Evolutionary conservation across 2,888 invertebrate genomes (phyloP), one percentile per base, ranked within the genome.

Genomic region (Nebria brevicollis): DNA sequence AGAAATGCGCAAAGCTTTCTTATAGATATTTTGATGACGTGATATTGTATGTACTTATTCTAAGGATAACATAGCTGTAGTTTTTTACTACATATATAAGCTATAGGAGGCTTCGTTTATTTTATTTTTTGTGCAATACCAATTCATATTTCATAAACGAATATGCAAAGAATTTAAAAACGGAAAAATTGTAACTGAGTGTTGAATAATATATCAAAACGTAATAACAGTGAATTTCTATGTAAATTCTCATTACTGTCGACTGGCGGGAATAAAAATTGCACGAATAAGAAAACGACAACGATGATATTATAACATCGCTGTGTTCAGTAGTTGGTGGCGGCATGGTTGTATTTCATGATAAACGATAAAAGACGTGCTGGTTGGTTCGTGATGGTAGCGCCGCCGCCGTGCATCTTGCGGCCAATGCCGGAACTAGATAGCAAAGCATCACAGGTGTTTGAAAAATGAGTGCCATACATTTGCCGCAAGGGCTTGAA

Each of bases 381-480:
- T 77, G 68, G 77, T 66, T 34, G 70, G 72, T 72, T 72, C 72
- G 77, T 72, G 34, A 70, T 70, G 70, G 25, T 5, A 26, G 70
- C 11, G 25, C 13, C 70, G 26, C 25, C 25, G 26, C 13, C 8
- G 70, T 70, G 34, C 70, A 68, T 70, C 20, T 34, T 70, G 70
- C 6, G 11, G 25, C 11, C 34, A 34, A 34, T 5, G 70, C 11
- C 20, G 70, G 13, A 54, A 54, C 13, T 73, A 72, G 78, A 26
- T 65, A 72, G 65, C 76, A 8, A 42, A n/a, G 76, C 76, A 41
- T 73, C 73, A 72, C 78, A 78, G 78, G 78, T 78, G 78, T 73
- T 78, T 78, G 78, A 78, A 73, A 78, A 78, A 78, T 78, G 78
- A 25, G 41, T 26, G 66, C 78, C 78, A 78, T 78, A 78, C 66